Evolutionary conservation across 2,888 invertebrate species (phyloP).

Genomic region (Hanleya hanleyi): DNA sequence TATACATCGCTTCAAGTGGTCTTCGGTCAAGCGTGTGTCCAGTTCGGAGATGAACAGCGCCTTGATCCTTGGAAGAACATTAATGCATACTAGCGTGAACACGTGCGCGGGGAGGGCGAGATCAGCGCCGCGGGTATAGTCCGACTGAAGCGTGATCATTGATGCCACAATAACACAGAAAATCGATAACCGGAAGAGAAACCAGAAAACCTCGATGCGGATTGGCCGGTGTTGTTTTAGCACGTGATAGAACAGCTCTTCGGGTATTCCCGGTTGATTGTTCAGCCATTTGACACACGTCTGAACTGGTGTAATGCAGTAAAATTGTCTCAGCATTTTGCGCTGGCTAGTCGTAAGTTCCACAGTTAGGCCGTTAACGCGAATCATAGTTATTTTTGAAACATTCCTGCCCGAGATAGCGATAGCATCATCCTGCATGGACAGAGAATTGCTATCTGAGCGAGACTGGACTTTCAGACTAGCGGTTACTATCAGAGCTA

Average conservation of each 20-base stretch:
- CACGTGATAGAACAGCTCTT: background rate
- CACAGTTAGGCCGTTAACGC: no score
- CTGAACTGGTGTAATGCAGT: no score
- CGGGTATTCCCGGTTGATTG: background rate
- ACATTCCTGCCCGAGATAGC: no score
- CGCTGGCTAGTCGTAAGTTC: no score
- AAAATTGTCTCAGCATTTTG: no score
- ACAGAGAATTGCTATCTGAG: no score
- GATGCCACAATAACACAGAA: background rate
- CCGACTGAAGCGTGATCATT: background rate
- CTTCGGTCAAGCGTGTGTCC: background rate
- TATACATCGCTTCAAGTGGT: background rate
- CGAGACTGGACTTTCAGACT: no score
- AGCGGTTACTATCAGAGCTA: no score
- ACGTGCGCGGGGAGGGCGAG: background rate
- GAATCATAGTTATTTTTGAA: no score
- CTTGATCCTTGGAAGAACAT: background rate
- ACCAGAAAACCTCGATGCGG: background rate
- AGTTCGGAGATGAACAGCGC: background rate
- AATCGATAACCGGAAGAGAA: background rate
- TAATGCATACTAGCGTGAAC: background rate
- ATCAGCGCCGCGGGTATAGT: background rate
- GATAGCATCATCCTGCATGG: no score
- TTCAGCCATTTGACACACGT: background rate
- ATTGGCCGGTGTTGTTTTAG: background rate